A percentile compares a stretch with the other conserved stretches of the same genome.
These are phyloP conservation scores for Rugalucina vietnamica DNA, from an alignment of 2,888 invertebrate genomes.

Conservation along the genomic window DNA sequence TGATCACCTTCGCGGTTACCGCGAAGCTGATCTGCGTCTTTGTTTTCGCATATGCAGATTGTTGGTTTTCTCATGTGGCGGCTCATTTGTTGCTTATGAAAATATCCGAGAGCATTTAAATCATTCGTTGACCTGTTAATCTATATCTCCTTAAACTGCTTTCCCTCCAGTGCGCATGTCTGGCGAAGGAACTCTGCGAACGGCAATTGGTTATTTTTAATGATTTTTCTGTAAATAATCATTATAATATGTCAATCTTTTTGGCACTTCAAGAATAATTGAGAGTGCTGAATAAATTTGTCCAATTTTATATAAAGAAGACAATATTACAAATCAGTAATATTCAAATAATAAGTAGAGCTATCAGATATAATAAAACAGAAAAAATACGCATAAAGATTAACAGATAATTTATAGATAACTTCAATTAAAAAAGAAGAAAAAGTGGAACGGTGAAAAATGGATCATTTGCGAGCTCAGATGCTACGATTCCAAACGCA, in stretches of 20 bases:
- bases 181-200: not conserved
- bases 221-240: not conserved
- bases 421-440: too few species aligned
- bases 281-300: not conserved
- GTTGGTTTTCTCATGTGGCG: not conserved
- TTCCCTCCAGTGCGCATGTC: not conserved
- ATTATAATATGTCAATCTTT: conserved; percentile 6
- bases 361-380: not conserved
- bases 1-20: too few species aligned
- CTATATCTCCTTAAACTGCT: not conserved
- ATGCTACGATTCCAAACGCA: conserved; percentile 18
- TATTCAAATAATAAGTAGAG: not conserved
- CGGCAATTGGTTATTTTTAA: not conserved
- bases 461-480: not conserved
- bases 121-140: not conserved
- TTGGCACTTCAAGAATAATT: not conserved
- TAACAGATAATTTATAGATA: too few species aligned
- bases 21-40: too few species aligned
- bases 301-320: not conserved
- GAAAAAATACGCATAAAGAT: too few species aligned
- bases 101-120: too few species aligned
- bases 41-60: too few species aligned
- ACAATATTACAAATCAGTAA: not conserved
- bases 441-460: not conserved
- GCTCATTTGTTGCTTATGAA: not conserved